Percentiles rank a stretch among this genome's conserved stretches.
These are phyloP conservation scores for Furcula furcula DNA, from an alignment of 2,888 invertebrate species.

Conservation along the genomic window DNA sequence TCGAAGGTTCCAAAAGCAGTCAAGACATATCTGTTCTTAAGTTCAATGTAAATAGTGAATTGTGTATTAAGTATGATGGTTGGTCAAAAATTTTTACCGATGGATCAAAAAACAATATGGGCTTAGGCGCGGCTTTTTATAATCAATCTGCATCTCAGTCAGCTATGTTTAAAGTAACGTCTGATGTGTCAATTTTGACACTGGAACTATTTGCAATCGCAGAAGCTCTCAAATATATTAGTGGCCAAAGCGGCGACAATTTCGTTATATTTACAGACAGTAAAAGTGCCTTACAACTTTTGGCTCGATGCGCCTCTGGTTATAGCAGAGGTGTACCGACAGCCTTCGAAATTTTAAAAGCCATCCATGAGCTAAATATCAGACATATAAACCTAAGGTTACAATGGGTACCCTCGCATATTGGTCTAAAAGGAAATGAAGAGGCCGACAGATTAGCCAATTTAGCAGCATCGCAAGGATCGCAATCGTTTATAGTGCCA, in stretches of 20 bases:
- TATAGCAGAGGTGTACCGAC: constrained; percentile 6
- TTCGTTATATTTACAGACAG: constrained; percentile 3
- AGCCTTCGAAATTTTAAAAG: constrained; percentile 1
- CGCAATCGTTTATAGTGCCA: not conserved
- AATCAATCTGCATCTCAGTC: not conserved
- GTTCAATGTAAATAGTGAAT: not conserved
- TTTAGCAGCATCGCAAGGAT: not conserved
- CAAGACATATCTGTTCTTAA: not conserved
- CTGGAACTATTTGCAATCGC: constrained; percentile 6
- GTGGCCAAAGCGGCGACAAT: constrained; percentile 1
- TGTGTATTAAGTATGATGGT: not conserved
- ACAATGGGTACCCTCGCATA: constrained; percentile 6
- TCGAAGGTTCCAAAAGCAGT: not conserved
- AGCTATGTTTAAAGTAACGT: constrained; percentile 1
- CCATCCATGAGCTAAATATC: not conserved
- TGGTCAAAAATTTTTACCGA: constrained; percentile 3
- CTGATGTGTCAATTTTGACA: constrained; percentile 4
- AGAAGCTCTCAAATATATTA: not conserved
- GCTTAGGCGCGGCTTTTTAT: constrained; percentile 1
- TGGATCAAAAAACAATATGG: not conserved
- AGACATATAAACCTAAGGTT: constrained; percentile 1
- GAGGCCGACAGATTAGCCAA: constrained; percentile 2
- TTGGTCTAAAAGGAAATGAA: constrained; percentile 3
- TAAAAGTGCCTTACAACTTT: not conserved
- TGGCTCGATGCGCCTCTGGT: constrained; percentile 6